phyloP scores from a whole-genome alignment of 2,113 vertebrate genomes.

The Prochilodus magdalenae region DNA sequence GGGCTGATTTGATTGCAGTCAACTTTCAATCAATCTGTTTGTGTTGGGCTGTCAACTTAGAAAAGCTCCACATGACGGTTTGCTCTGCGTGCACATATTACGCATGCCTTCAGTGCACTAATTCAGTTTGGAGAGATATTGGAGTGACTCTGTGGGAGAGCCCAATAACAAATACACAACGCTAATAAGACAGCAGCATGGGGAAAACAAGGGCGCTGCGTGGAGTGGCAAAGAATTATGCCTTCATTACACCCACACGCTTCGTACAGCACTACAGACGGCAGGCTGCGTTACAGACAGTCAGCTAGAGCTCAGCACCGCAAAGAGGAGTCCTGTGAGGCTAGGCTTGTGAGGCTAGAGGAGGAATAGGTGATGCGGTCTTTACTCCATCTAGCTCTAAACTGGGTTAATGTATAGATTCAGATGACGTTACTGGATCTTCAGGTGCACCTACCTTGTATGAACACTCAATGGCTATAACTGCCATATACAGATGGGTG shows the following conservation, averaged over 20 bases:
- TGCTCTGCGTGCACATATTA: not conserved
- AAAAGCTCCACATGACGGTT: not conserved
- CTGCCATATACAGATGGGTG: too few relatives aligned
- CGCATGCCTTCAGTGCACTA: not conserved
- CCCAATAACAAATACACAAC: slow-evolving; percentile 58
- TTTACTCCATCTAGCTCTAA: not conserved
- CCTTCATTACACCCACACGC: slow-evolving; percentile 62
- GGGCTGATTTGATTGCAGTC: not conserved
- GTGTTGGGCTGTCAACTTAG: slow-evolving; percentile 12
- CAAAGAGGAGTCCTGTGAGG: not conserved
- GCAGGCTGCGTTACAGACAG: slow-evolving; percentile 22
- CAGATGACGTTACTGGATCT: not conserved
- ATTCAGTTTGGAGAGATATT: slow-evolving; percentile 11
- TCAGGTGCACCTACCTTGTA: too few relatives aligned
- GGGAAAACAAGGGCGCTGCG: slow-evolving; percentile 51
- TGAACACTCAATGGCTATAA: too few relatives aligned
- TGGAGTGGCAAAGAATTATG: slow-evolving; percentile 35
- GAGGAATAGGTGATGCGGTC: not conserved
- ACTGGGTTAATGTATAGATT: not conserved
- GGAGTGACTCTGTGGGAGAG: slow-evolving; percentile 52
- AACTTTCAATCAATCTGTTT: slow-evolving; percentile 6
- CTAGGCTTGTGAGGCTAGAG: not conserved
- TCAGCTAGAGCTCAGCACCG: not conserved
- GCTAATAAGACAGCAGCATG: slow-evolving; percentile 67
- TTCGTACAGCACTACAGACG: slow-evolving; percentile 23